phyloP scores from a whole-genome alignment of 2,888 invertebrate genomes.

The Hirtodrosophila histrioides region DNA sequence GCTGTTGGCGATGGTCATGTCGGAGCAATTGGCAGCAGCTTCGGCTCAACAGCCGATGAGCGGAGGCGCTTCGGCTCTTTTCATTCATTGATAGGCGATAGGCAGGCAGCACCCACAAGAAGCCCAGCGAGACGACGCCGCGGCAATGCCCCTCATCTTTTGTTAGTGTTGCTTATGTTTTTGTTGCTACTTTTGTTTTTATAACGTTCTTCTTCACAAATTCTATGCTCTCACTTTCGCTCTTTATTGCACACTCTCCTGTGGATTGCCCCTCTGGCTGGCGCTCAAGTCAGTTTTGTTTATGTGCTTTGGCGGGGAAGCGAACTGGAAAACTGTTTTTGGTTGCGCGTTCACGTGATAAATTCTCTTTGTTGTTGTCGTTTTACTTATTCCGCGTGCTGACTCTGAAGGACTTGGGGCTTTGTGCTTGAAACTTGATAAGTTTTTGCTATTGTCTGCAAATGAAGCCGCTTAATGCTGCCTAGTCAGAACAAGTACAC shows the following conservation, averaged over 20 bases:
- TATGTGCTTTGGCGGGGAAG: slow-evolving; percentile 15
- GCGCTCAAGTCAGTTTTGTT: slow-evolving; percentile 18
- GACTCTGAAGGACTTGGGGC: slow-evolving; percentile 42
- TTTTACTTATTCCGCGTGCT: slow-evolving; percentile 12
- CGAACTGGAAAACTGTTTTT: slow-evolving; percentile 47
- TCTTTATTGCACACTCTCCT: slow-evolving; percentile 6
- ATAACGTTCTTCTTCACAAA: slow-evolving; percentile 64
- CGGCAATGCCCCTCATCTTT: slow-evolving; percentile 17
- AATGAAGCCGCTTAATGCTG: slow-evolving; percentile 27
- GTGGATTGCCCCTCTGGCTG: slow-evolving; percentile 9
- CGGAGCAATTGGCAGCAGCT: slow-evolving; percentile 64
- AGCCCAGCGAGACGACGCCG: no score
- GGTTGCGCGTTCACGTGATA: slow-evolving; percentile 66
- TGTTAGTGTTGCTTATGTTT: slow-evolving; percentile 39
- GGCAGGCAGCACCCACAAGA: slow-evolving; percentile 24
- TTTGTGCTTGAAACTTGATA: slow-evolving; percentile 45
- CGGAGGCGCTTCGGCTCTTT: slow-evolving; percentile 51
- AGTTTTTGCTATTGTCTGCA: slow-evolving; percentile 38
- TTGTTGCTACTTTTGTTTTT: slow-evolving; percentile 72
- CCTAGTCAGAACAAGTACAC: neutral
- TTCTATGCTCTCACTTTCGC: slow-evolving; percentile 17
- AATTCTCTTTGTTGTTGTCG: slow-evolving; percentile 38
- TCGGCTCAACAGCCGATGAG: slow-evolving; percentile 37
- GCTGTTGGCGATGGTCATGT: slow-evolving; percentile 37
- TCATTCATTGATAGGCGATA: slow-evolving; percentile 66